Conservation (phyloP, 2,113 vertebrate genomes). For the Paraplagusia blochii region DNA sequence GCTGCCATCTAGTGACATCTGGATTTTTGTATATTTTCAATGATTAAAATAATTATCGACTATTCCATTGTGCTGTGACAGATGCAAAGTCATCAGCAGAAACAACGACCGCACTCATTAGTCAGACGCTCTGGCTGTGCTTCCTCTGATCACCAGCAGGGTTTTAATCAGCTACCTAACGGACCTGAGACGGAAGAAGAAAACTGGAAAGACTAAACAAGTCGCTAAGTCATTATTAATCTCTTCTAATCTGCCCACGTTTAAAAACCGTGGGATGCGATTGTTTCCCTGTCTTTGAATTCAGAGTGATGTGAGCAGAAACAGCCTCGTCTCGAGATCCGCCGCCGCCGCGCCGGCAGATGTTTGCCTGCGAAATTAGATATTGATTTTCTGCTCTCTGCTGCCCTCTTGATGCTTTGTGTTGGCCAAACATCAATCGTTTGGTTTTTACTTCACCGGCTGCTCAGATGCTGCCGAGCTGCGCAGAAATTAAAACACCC, state of each 20-base stretch:
- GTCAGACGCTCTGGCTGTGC: constrained; percentile 24
- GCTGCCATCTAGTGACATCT: too few species aligned
- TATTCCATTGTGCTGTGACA: background rate
- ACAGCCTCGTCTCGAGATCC: constrained; percentile 5
- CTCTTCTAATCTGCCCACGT: constrained; percentile 7
- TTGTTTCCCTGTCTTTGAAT: background rate
- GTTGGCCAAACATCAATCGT: constrained; percentile 14
- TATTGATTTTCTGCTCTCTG: constrained; percentile 54
- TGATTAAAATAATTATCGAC: too few species aligned
- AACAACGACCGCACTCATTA: constrained; percentile 19
- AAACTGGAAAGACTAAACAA: background rate
- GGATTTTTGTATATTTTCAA: too few species aligned
- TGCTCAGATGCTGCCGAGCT: background rate
- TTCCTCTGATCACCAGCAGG: constrained; percentile 19
- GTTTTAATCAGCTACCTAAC: constrained; percentile 32
- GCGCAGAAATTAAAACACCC: background rate
- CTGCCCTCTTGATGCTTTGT: constrained; percentile 13
- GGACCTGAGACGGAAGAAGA: constrained; percentile 1
- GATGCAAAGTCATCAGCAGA: background rate
- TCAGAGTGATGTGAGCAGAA: background rate
- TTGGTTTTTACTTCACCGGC: background rate
- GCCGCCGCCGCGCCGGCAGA: constrained; percentile 5
- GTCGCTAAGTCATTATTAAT: constrained; percentile 1
- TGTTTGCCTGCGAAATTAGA: constrained; percentile 54
- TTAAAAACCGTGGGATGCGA: background rate